phyloP scores from a whole-genome alignment of 2,797 vertebrate genomes.

The Danio kyathit region DNA sequence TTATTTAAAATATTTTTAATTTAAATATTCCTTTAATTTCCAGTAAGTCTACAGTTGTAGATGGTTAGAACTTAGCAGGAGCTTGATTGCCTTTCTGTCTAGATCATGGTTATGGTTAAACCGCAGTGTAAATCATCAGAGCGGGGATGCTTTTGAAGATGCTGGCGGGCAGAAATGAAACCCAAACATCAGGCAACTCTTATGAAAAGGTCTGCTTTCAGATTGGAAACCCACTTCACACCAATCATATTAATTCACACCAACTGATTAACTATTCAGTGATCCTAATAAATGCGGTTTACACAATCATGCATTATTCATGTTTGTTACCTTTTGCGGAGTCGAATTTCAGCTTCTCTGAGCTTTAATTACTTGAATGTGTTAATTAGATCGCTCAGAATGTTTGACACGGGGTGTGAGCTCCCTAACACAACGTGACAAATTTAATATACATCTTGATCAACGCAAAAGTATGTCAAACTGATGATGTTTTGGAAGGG shows the following conservation, averaged over 20 bases:
- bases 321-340: conserved; percentile 37
- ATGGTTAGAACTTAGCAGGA: conserved; percentile 22
- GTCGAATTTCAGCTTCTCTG: conserved; percentile 47
- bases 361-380: conserved; percentile 55
- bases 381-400: conserved; percentile 49
- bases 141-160: conserved; percentile 5
- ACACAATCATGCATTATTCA: conserved; percentile 56
- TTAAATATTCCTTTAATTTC: conserved; percentile 43
- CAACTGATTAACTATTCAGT: conserved; percentile 44
- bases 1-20: too few relatives aligned
- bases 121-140: conserved; percentile 3
- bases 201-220: conserved; percentile 5
- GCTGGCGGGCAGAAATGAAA: background rate
- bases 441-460: conserved; percentile 55
- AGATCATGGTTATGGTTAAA: conserved; percentile 25
- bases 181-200: conserved; percentile 1
- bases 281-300: conserved; percentile 52
- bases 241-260: conserved; percentile 22
- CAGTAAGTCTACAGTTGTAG: conserved; percentile 23
- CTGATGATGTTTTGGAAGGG: conserved; percentile 11
- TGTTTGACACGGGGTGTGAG: conserved; percentile 38
- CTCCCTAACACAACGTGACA: conserved; percentile 52
- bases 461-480: conserved; percentile 34
- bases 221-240: conserved; percentile 12
- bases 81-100: conserved; percentile 32